Evolutionary conservation across 2,888 invertebrate genomes (phyloP).

Genomic region (Teleogryllus oceanicus): DNA sequence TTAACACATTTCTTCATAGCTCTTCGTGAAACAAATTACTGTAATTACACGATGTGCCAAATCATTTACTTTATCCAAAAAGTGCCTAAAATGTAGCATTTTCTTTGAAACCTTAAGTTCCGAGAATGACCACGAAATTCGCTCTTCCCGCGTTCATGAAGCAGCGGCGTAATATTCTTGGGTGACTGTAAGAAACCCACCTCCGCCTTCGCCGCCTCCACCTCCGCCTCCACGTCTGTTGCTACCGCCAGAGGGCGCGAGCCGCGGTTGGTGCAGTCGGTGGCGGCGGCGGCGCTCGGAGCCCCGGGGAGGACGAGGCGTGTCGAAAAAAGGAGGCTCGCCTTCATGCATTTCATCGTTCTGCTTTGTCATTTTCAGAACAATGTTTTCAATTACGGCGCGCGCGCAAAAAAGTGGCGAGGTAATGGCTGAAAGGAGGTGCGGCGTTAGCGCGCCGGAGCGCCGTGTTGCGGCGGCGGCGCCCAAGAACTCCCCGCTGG

Average conservation of each 20-base stretch:
- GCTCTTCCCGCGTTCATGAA: too few relatives aligned
- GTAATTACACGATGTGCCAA: too few relatives aligned
- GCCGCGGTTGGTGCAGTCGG: background rate
- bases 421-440: background rate
- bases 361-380: slow-evolving; percentile 11
- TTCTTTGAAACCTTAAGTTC: too few relatives aligned
- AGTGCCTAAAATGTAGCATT: too few relatives aligned
- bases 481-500: too few relatives aligned
- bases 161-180: too few relatives aligned
- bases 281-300: background rate
- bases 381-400: slow-evolving; percentile 18
- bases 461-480: background rate
- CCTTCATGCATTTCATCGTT: slow-evolving; percentile 11
- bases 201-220: background rate
- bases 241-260: background rate
- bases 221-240: background rate
- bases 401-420: slow-evolving; percentile 1
- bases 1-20: too few relatives aligned
- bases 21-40: too few relatives aligned
- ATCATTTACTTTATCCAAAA: too few relatives aligned
- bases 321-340: background rate
- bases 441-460: background rate
- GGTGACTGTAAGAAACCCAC: too few relatives aligned
- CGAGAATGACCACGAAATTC: too few relatives aligned
- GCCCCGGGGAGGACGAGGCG: background rate